These are phyloP conservation scores for Oscheius sp. DNA, from an alignment of 2,888 invertebrate species.

Conservation along the genomic window DNA sequence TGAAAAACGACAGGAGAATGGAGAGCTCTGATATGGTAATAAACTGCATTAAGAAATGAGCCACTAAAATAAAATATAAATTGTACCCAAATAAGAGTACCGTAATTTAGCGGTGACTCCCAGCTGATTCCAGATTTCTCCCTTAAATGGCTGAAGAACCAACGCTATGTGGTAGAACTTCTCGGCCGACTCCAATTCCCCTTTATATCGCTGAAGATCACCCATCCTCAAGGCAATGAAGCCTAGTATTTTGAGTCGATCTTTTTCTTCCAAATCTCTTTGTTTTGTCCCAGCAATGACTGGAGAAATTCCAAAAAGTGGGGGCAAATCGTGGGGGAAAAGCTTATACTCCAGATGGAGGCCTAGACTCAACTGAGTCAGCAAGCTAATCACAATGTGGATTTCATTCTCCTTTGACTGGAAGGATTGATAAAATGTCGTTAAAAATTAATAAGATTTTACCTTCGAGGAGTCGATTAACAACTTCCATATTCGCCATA, in stretches of 20 bases:
- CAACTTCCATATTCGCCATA: too few species aligned
- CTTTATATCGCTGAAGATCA: slow-evolving; percentile 53
- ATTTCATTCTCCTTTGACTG: slow-evolving; percentile 11
- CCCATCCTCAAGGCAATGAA: slow-evolving; percentile 48
- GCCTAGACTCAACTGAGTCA: not conserved
- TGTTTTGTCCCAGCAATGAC: not conserved
- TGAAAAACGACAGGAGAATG: slow-evolving; percentile 30
- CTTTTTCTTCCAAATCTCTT: not conserved
- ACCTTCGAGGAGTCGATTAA: too few species aligned
- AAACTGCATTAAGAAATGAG: slow-evolving; percentile 15
- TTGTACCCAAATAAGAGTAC: not conserved
- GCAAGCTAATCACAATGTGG: slow-evolving; percentile 12
- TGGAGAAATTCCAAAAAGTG: not conserved
- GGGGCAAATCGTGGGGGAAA: not conserved
- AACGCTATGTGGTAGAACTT: slow-evolving; percentile 39
- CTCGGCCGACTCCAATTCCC: slow-evolving; percentile 23
- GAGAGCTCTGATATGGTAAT: slow-evolving; percentile 46
- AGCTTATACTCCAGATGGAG: not conserved
- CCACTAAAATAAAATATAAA: not conserved
- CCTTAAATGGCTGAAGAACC: slow-evolving; percentile 35
- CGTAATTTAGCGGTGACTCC: slow-evolving; percentile 25
- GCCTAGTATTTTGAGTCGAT: not conserved
- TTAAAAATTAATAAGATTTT: not conserved
- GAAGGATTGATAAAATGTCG: not conserved
- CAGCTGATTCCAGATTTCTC: slow-evolving; percentile 51